Evolutionary conservation across 2,797 vertebrate genomes (phyloP).

Genomic region (Trichosurus vulpecula): DNA sequence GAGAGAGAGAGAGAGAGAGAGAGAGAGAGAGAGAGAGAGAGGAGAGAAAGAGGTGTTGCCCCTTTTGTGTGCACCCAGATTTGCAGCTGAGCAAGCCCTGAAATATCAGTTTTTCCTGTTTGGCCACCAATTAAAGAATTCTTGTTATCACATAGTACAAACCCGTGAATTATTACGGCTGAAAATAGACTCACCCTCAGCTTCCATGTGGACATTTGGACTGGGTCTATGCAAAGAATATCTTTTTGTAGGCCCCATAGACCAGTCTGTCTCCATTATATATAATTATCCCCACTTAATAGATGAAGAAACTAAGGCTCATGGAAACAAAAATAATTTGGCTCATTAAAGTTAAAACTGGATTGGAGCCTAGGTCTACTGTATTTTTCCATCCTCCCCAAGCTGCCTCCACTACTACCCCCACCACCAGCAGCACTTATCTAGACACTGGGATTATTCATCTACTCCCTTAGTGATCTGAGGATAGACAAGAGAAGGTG

Average conservation of each 20-base stretch:
- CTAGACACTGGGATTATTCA: background rate
- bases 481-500: background rate
- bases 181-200: background rate
- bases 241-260: background rate
- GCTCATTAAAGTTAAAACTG: background rate
- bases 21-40: background rate
- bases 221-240: background rate
- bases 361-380: background rate
- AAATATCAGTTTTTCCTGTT: background rate
- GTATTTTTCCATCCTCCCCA: background rate
- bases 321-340: conserved; percentile 10
- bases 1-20: background rate
- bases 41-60: background rate
- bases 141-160: background rate
- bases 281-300: background rate
- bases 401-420: background rate
- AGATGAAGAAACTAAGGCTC: background rate
- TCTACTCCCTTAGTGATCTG: background rate
- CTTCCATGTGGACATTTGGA: background rate
- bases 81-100: background rate
- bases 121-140: background rate
- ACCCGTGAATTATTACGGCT: background rate
- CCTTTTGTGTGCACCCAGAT: background rate
- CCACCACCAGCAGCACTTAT: background rate
- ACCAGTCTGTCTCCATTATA: background rate